These are phyloP conservation scores for Trichoplusia ni DNA, from an alignment of 1,140 invertebrate species.

Conservation along the genomic window DNA sequence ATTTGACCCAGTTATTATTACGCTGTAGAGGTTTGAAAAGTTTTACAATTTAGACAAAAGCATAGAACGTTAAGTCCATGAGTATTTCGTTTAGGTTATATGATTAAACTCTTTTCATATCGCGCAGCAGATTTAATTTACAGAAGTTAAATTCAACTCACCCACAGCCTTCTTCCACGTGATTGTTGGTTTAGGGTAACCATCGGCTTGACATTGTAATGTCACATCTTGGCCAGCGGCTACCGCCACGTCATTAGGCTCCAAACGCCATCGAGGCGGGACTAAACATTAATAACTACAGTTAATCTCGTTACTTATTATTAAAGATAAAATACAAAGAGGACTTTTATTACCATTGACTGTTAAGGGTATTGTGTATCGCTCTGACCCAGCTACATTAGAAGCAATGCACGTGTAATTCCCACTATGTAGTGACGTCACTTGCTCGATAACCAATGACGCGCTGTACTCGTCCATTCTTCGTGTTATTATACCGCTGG, in stretches of 20 bases:
- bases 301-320: neutral
- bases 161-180: slow-evolving; percentile 93
- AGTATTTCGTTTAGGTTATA: too few relatives aligned
- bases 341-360: slow-evolving; percentile 87
- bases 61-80: too few relatives aligned
- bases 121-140: too few relatives aligned
- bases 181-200: slow-evolving; percentile 93
- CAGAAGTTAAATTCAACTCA: too few relatives aligned
- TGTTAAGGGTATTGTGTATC: slow-evolving; percentile 88
- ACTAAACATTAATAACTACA: slow-evolving; percentile 81
- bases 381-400: slow-evolving; percentile 90
- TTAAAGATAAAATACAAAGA: neutral
- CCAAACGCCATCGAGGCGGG: slow-evolving; percentile 94
- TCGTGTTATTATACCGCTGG: slow-evolving; percentile 83
- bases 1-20: slow-evolving; percentile 19
- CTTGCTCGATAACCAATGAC: slow-evolving; percentile 93
- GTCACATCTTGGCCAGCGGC: slow-evolving; percentile 91
- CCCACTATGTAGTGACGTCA: slow-evolving; percentile 90
- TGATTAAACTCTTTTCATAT: too few relatives aligned
- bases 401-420: slow-evolving; percentile 95
- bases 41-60: too few relatives aligned
- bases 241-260: slow-evolving; percentile 93
- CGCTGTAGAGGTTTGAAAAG: too few relatives aligned
- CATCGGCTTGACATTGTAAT: slow-evolving; percentile 94
- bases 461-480: slow-evolving; percentile 93